Evolutionary conservation across 2,888 invertebrate genomes (phyloP).

Genomic region (Fragum whitleyi): DNA sequence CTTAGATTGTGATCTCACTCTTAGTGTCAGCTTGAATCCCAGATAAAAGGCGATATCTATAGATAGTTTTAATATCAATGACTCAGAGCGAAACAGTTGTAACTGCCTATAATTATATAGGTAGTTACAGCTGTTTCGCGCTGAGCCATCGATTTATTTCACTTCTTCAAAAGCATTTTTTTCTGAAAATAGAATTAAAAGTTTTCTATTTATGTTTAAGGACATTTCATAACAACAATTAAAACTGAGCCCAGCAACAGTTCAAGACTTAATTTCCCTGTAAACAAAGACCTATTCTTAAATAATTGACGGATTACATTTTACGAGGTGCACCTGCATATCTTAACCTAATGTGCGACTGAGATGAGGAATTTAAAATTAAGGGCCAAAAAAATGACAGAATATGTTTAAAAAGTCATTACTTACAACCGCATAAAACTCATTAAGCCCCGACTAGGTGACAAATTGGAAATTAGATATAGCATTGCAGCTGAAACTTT

Average conservation of each 20-base stretch:
- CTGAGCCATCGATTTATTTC: too few species aligned
- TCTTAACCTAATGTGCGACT: constrained; percentile 5
- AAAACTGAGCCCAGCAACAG: neutral
- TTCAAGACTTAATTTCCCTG: neutral
- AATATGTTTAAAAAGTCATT: constrained; percentile 26
- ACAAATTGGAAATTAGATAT: constrained; percentile 25
- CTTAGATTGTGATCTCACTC: too few species aligned
- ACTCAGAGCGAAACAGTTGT: too few species aligned
- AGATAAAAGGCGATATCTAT: too few species aligned
- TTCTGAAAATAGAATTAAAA: too few species aligned
- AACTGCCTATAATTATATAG: too few species aligned
- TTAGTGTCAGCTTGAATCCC: too few species aligned
- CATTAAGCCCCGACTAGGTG: constrained; percentile 11
- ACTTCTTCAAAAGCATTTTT: too few species aligned
- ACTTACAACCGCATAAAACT: constrained; percentile 20
- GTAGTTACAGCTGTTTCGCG: too few species aligned
- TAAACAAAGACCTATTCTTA: neutral
- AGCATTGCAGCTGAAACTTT: constrained; percentile 15
- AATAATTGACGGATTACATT: constrained; percentile 20
- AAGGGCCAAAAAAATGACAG: constrained; percentile 21
- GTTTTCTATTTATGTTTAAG: too few species aligned
- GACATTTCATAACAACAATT: too few species aligned
- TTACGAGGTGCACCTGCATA: constrained; percentile 29
- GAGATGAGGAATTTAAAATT: neutral
- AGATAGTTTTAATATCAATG: too few species aligned